Percentiles rank a stretch among this genome's conserved stretches.
These are phyloP conservation scores for Drosophila ananassae DNA, from an alignment of 1,140 invertebrate species.

Conservation along the genomic window DNA sequence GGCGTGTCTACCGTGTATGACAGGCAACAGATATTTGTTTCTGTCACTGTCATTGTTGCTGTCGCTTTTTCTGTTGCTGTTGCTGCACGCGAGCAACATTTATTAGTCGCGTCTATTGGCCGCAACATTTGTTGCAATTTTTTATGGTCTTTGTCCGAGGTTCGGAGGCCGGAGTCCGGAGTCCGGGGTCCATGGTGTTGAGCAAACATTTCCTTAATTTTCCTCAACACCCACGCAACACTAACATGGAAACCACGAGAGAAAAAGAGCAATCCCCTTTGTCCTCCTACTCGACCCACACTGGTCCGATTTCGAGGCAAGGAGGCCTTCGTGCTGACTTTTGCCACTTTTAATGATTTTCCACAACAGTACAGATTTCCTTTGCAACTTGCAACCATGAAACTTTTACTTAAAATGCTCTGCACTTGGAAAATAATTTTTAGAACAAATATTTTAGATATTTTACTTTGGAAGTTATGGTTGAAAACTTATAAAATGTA, in stretches of 20 bases:
- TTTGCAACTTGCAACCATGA: neutral
- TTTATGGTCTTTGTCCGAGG: constrained; percentile 57
- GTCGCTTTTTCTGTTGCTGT: constrained; percentile 28
- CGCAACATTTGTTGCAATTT: constrained; percentile 77
- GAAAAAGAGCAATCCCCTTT: constrained; percentile 18
- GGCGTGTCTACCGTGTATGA: constrained; percentile 25
- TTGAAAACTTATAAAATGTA: too few relatives aligned
- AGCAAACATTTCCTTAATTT: constrained; percentile 72
- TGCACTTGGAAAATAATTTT: neutral
- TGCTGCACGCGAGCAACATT: constrained; percentile 62
- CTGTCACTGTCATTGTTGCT: constrained; percentile 40
- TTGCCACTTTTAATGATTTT: constrained; percentile 54
- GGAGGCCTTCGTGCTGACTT: constrained; percentile 32
- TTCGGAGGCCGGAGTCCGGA: neutral
- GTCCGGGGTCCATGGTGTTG: constrained; percentile 27
- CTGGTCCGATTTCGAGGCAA: neutral
- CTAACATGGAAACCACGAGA: neutral
- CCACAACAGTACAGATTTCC: constrained; percentile 19
- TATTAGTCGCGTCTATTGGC: constrained; percentile 62
- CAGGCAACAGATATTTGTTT: constrained; percentile 61
- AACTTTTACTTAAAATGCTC: neutral
- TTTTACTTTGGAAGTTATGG: too few relatives aligned
- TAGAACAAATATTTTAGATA: neutral
- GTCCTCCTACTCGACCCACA: constrained; percentile 23
- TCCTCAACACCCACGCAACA: constrained; percentile 48